These are phyloP conservation scores for Toxotes chatareus DNA, from an alignment of 2,113 vertebrate species.

Conservation along the genomic window DNA sequence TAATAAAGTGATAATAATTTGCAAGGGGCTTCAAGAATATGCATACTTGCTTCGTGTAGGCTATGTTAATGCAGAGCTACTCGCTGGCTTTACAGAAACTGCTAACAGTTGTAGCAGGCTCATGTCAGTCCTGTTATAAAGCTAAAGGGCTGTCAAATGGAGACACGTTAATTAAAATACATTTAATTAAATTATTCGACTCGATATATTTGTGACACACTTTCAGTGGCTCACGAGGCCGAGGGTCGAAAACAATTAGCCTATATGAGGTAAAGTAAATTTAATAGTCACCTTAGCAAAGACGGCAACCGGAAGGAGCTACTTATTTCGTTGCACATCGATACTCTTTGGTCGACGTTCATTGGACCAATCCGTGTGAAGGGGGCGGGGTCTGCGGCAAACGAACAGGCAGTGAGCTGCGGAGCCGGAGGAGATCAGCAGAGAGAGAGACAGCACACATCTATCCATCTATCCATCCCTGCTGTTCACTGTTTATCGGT, in stretches of 20 bases:
- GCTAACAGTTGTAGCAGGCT: not conserved
- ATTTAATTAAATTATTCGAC: not conserved
- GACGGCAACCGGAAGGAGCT: not conserved
- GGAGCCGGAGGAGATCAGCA: constrained; percentile 70
- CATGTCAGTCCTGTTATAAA: not conserved
- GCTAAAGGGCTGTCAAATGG: not conserved
- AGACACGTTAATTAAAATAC: not conserved
- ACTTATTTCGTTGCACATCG: accelerated
- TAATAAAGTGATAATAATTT: not conserved
- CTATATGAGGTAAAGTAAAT: not conserved
- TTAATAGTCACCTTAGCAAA: not conserved
- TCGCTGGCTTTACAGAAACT: not conserved
- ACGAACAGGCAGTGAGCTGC: constrained; percentile 72
- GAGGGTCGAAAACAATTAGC: not conserved
- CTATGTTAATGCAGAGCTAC: not conserved
- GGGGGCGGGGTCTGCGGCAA: constrained; percentile 73
- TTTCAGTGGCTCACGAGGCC: not conserved
- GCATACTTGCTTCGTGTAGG: not conserved
- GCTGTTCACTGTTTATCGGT: constrained; percentile 66
- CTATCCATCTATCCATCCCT: constrained; percentile 39
- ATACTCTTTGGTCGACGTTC: constrained; percentile 52
- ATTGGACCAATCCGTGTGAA: constrained; percentile 71
- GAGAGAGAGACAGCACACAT: constrained; percentile 50
- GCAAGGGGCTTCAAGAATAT: not conserved
- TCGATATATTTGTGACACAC: not conserved